Evolutionary conservation across 2,797 vertebrate species (phyloP).

Genomic region (Esox masquinongy): DNA sequence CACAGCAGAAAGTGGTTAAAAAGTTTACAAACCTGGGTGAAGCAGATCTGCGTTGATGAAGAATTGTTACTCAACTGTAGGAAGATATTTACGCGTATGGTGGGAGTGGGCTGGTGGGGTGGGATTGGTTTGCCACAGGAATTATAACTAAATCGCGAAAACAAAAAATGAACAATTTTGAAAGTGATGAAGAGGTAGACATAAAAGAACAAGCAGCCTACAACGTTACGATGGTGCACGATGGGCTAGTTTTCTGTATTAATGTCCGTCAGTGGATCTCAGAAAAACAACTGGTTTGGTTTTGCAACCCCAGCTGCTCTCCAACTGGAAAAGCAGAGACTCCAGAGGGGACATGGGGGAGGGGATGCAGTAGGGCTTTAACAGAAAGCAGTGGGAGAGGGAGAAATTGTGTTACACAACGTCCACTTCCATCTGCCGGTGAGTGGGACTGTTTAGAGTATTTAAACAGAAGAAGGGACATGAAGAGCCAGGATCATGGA

Average conservation of each 20-base stretch:
- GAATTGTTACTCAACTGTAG: not conserved
- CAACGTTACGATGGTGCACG: not conserved
- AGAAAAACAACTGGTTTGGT: not conserved
- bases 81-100: not conserved
- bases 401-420: not conserved
- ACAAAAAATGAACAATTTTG: not conserved
- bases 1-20: not conserved
- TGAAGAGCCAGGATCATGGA: not conserved
- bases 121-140: not conserved
- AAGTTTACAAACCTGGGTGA: not conserved
- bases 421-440: not conserved
- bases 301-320: not conserved
- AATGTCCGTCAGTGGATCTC: not conserved
- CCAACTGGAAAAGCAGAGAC: not conserved
- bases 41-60: not conserved
- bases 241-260: not conserved
- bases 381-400: not conserved
- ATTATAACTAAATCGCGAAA: not conserved
- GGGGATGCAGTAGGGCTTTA: not conserved
- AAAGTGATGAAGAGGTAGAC: not conserved
- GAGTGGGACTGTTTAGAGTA: not conserved
- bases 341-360: not conserved
- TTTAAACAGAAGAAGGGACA: not conserved
- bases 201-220: not conserved
- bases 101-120: not conserved